Evolutionary conservation across 2,113 vertebrate species (phyloP), one percentile per base, ranked within the genome.

Genomic region (Brachirus orientalis): DNA sequence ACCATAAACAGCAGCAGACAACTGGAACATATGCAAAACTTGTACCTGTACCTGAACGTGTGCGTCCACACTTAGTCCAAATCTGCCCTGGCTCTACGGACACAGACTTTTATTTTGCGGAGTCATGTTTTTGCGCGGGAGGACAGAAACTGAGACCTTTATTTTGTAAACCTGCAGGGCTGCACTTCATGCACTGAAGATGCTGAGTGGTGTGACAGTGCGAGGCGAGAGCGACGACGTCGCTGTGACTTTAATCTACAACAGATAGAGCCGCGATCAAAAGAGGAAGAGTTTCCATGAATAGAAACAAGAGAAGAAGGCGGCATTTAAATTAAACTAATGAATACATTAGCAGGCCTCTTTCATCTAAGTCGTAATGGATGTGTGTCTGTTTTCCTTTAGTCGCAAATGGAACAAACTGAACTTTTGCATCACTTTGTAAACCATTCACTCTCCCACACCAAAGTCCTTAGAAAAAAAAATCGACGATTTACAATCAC

Each of bases 321-420:
- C 28, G 28, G 61, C 5, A 87, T 88, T 90, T 81, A 88, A 90
- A 91, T 87, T 77, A 81, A 88, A 84, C 77, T 84, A 86, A 89
- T 88, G 90, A 91, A 91, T 89, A 83, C 74, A 91, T 89, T 84
- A 88, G 40, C 11, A 43, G 58, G 38, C 13, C 44, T 65, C 88
- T 86, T 92, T 90, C 63, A 89, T 90, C 79, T 55, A 36, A 17
- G 82, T 62, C 65, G 74, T 71, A 33, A 70, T 78, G 76, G 77
- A 89, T 89, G 68, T 61, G 43, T 44, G 9, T 44, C 8, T 44
- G 43, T 44, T 44, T 7, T 44, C 7, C 4, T 3, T 47, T 8
- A 40, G 38, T 28, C 28, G 28, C 6, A 28, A 28, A 28, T 28
- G 28, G 28, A 28, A 3, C 28, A 28, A 28, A 28, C 2, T 28